Evolutionary conservation across 2,888 invertebrate genomes (phyloP).

Genomic region (Spodoptera littoralis): DNA sequence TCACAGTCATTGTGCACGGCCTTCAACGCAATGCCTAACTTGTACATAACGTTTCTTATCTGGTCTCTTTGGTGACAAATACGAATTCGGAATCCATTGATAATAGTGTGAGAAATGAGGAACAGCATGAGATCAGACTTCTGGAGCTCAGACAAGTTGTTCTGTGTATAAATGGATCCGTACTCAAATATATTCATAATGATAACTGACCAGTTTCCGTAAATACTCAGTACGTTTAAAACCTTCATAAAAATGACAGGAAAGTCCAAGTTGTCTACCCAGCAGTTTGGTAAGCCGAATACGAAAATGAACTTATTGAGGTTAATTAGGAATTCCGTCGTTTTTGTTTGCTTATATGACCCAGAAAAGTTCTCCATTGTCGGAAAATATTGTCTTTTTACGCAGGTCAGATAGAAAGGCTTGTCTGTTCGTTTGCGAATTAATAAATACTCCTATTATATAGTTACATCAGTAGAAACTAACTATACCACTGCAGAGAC

Average conservation of each 20-base stretch:
- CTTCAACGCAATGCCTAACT: constrained; percentile 34
- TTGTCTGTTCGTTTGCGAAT: constrained; percentile 7
- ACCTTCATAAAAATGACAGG: constrained; percentile 35
- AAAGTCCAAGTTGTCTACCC: constrained; percentile 50
- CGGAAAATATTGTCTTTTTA: not conserved
- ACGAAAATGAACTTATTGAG: constrained; percentile 39
- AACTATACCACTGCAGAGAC: too few species aligned
- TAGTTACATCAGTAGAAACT: too few species aligned
- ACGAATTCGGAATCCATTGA: constrained; percentile 20
- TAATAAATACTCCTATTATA: not conserved
- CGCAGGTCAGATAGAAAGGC: not conserved
- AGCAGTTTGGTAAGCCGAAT: constrained; percentile 54
- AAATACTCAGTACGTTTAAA: constrained; percentile 18
- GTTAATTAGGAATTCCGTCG: constrained; percentile 37
- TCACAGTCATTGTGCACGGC: constrained; percentile 28
- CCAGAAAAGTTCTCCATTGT: constrained; percentile 30
- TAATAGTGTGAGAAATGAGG: constrained; percentile 19
- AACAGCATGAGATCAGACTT: constrained; percentile 36
- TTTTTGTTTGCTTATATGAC: constrained; percentile 28
- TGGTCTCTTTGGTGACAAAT: constrained; percentile 21
- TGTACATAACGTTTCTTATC: constrained; percentile 30
- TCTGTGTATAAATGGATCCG: constrained; percentile 52
- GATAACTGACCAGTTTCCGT: constrained; percentile 24
- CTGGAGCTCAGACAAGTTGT: constrained; percentile 51
- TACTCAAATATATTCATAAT: constrained; percentile 27